phyloP scores from a whole-genome alignment of 2,113 vertebrate genomes.

The Varanus komodoensis region DNA sequence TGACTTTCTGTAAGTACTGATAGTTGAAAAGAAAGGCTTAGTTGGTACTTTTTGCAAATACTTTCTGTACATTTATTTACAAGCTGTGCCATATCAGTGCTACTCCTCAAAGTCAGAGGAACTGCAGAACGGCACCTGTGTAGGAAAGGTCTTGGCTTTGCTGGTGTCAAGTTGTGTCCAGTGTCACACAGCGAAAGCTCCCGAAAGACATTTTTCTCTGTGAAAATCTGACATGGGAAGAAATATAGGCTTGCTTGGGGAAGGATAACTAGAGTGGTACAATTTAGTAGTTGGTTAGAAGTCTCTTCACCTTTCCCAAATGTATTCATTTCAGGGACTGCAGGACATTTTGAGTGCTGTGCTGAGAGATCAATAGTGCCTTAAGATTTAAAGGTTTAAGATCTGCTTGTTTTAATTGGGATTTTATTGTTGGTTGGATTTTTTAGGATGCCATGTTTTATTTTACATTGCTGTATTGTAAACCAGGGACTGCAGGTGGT shows the following conservation, averaged over 20 bases:
- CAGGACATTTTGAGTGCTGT: not conserved
- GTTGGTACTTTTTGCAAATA: constrained; percentile 56
- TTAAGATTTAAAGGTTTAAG: not conserved
- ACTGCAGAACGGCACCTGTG: not conserved
- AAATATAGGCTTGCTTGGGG: not conserved
- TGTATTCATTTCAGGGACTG: no score
- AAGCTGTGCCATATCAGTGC: not conserved
- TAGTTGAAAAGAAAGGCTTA: constrained; percentile 58
- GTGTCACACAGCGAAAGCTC: not conserved
- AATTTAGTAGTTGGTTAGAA: not conserved
- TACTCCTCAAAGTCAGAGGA: not conserved
- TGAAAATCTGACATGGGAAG: not conserved
- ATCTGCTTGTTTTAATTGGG: no score
- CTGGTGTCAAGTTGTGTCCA: not conserved
- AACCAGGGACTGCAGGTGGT: no score
- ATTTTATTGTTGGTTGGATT: no score
- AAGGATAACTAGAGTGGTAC: not conserved
- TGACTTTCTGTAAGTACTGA: constrained; percentile 61
- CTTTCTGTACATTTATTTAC: constrained; percentile 28
- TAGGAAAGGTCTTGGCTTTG: not conserved
- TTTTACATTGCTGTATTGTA: no score
- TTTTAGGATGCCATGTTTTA: no score
- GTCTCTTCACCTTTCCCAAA: not conserved
- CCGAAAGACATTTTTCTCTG: not conserved
- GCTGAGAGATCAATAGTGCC: not conserved